phyloP scores from a whole-genome alignment of 2,797 vertebrate species.

The Pseudochirops cupreus region DNA sequence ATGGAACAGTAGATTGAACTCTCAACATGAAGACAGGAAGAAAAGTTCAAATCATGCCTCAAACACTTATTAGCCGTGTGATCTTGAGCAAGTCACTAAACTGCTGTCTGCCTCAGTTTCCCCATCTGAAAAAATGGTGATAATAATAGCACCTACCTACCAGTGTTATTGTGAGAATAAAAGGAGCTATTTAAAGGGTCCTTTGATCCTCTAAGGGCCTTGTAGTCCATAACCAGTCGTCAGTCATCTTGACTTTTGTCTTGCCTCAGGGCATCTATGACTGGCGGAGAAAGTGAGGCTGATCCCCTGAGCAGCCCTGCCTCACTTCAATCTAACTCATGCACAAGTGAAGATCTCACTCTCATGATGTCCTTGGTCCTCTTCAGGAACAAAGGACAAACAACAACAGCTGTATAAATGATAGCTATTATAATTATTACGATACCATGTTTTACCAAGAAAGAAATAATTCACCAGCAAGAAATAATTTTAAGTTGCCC shows the following conservation, averaged over 20 bases:
- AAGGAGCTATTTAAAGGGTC: neutral
- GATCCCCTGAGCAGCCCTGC: neutral
- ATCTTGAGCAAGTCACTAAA: neutral
- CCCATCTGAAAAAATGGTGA: neutral
- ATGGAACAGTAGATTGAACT: neutral
- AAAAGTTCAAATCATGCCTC: neutral
- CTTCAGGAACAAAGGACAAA: neutral
- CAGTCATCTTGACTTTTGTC: neutral
- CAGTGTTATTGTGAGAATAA: neutral
- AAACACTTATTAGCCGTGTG: neutral
- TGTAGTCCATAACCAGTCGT: neutral
- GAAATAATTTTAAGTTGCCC: slow-evolving; percentile 39
- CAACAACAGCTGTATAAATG: neutral
- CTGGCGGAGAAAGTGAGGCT: neutral
- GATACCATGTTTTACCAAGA: neutral
- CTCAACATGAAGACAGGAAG: neutral
- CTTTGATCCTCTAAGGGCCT: neutral
- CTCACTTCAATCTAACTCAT: neutral
- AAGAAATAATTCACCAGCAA: neutral
- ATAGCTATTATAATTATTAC: neutral
- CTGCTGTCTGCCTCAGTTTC: neutral
- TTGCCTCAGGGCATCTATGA: neutral
- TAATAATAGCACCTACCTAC: neutral
- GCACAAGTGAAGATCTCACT: neutral
- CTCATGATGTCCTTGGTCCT: neutral